Conservation (phyloP, 1,140 invertebrate genomes). For the Sogatella furcifera region DNA sequence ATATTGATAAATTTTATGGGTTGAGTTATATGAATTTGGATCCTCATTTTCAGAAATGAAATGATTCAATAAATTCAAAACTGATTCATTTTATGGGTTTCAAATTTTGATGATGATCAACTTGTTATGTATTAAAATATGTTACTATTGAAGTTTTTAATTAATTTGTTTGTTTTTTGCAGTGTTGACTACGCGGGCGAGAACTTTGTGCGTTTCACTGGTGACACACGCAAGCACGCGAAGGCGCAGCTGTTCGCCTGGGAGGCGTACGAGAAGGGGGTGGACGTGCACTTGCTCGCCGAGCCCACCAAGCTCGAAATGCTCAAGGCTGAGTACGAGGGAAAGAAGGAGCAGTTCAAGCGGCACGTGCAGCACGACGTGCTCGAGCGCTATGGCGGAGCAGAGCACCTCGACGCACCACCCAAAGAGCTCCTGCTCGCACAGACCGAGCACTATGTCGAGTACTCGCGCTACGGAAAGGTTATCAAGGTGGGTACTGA, state of each 20-base stretch:
- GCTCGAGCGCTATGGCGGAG: slow-evolving; percentile 81
- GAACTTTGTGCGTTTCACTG: slow-evolving; percentile 89
- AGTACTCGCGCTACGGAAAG: slow-evolving; percentile 91
- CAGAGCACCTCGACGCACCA: slow-evolving; percentile 79
- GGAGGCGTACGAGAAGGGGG: slow-evolving; percentile 88
- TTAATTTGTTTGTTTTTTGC: slow-evolving; percentile 28
- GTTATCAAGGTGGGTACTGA: slow-evolving; percentile 45
- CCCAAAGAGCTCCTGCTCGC: slow-evolving; percentile 78
- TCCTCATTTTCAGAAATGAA: too few species aligned
- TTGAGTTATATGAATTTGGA: too few species aligned
- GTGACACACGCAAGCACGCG: slow-evolving; percentile 85
- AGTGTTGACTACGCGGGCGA: slow-evolving; percentile 87
- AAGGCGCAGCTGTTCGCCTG: slow-evolving; percentile 94
- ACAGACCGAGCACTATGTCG: slow-evolving; percentile 92
- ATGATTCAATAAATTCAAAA: too few species aligned
- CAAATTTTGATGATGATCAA: too few species aligned
- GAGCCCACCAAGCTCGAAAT: slow-evolving; percentile 96
- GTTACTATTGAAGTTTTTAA: neutral
- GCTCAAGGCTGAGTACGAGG: slow-evolving; percentile 79
- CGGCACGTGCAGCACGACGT: slow-evolving; percentile 56
- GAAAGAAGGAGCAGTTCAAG: slow-evolving; percentile 54
- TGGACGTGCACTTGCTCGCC: slow-evolving; percentile 92
- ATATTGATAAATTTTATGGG: too few species aligned
- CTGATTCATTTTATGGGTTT: too few species aligned
- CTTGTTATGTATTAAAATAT: too few species aligned